Percentiles rank a stretch among this genome's conserved stretches.
These are phyloP conservation scores for Ataeniobius toweri DNA, from an alignment of 2,797 vertebrate species.

Conservation along the genomic window DNA sequence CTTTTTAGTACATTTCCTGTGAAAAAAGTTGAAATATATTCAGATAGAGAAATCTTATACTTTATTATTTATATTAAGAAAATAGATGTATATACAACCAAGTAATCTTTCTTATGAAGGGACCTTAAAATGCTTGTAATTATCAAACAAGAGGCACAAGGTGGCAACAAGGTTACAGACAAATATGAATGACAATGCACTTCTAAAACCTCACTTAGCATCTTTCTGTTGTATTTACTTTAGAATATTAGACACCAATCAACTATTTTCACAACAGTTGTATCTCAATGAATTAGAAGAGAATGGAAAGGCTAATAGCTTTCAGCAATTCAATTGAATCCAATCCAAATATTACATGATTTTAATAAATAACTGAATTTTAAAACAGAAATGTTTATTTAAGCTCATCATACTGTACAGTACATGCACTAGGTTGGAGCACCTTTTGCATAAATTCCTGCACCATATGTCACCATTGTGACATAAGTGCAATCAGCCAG, in stretches of 20 bases:
- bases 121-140: background rate
- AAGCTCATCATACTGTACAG: background rate
- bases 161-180: background rate
- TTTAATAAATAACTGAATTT: background rate
- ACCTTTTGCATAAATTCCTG: background rate
- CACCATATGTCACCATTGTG: background rate
- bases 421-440: background rate
- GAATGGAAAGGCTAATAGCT: background rate
- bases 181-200: background rate
- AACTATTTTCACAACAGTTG: background rate
- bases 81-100: background rate
- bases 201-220: background rate
- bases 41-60: too few relatives aligned
- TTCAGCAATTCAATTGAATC: background rate
- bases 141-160: background rate
- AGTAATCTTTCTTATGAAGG: background rate
- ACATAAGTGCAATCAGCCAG: background rate
- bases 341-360: background rate
- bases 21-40: too few relatives aligned
- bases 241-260: background rate
- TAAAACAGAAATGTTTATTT: background rate
- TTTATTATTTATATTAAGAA: too few relatives aligned
- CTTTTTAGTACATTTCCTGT: too few relatives aligned
- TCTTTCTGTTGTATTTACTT: background rate
- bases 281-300: background rate